These are phyloP conservation scores for Tamias sibiricus DNA, from an alignment of 2,113 vertebrate genomes.

Conservation along the genomic window DNA sequence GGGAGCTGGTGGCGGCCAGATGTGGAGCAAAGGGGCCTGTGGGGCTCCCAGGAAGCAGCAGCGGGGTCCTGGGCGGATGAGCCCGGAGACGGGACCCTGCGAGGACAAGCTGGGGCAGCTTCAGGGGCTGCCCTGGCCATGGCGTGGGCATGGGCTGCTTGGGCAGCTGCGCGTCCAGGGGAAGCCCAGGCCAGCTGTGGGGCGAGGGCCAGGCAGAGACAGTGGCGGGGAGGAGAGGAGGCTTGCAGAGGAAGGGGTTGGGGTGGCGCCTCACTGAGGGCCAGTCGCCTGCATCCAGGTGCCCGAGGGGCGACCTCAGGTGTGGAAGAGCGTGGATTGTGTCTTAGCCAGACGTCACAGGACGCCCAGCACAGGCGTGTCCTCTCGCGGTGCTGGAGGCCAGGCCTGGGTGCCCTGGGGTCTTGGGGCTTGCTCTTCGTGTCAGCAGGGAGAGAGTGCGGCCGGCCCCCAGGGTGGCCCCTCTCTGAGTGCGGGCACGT, in stretches of 20 bases:
- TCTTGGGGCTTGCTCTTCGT: no score
- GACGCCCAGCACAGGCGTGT: not conserved
- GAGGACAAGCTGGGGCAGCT: no score
- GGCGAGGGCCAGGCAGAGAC: no score
- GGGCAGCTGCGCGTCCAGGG: no score
- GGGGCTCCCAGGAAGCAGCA: no score
- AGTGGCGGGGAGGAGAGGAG: no score
- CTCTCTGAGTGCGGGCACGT: rapidly evolving
- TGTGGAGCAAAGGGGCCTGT: no score
- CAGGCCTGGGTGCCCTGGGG: not conserved
- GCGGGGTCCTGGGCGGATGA: not conserved
- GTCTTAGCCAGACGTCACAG: not conserved
- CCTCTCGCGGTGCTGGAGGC: not conserved
- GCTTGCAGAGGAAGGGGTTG: not conserved
- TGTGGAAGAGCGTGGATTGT: no score
- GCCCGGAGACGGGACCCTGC: not conserved
- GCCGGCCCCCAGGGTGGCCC: not conserved
- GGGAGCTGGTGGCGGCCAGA: no score
- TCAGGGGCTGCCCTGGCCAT: not conserved
- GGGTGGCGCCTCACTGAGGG: not conserved
- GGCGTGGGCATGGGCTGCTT: no score
- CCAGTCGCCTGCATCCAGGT: not conserved
- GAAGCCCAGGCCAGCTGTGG: no score
- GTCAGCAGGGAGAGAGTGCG: not conserved
- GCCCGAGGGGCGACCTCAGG: not conserved